A percentile compares a stretch with the other conserved stretches of the same genome.
Evolutionary conservation across 2,888 invertebrate genomes (phyloP).

Genomic region (Hydropsyche betteni): DNA sequence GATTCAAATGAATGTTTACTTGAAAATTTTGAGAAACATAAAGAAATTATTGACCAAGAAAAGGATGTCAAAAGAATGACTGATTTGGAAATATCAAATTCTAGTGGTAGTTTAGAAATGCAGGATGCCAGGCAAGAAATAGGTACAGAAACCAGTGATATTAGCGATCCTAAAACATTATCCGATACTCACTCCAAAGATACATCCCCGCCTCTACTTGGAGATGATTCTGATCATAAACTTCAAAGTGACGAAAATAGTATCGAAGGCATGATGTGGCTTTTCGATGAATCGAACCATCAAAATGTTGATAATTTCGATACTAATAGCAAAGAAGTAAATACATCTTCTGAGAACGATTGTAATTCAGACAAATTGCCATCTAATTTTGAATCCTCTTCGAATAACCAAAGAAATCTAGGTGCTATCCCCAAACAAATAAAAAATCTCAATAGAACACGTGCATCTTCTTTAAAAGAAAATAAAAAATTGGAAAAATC

Average conservation of each 20-base stretch:
- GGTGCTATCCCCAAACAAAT: slow-evolving; percentile 78
- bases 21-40: slow-evolving; percentile 57
- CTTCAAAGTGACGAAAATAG: slow-evolving; percentile 60
- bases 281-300: slow-evolving; percentile 61
- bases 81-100: slow-evolving; percentile 67
- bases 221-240: slow-evolving; percentile 47
- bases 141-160: slow-evolving; percentile 50
- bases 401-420: slow-evolving; percentile 69
- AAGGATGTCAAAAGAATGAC: slow-evolving; percentile 46
- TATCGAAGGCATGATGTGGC: slow-evolving; percentile 64
- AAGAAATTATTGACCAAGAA: slow-evolving; percentile 52
- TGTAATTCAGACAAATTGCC: slow-evolving; percentile 58
- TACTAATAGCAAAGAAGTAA: slow-evolving; percentile 42
- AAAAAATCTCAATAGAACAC: slow-evolving; percentile 66
- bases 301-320: slow-evolving; percentile 54
- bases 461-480: slow-evolving; percentile 69
- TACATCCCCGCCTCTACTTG: slow-evolving; percentile 36
- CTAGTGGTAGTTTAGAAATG: slow-evolving; percentile 68
- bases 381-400: slow-evolving; percentile 56
- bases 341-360: slow-evolving; percentile 51
- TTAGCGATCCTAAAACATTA: slow-evolving; percentile 59
- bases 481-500: slow-evolving; percentile 64
- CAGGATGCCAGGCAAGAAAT: slow-evolving; percentile 57
- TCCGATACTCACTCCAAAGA: slow-evolving; percentile 54
- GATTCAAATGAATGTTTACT: slow-evolving; percentile 63